A percentile compares a stretch with the other conserved stretches of the same genome.
Conservation (phyloP, 2,888 invertebrate species). For the Coenonympha glycerion region DNA sequence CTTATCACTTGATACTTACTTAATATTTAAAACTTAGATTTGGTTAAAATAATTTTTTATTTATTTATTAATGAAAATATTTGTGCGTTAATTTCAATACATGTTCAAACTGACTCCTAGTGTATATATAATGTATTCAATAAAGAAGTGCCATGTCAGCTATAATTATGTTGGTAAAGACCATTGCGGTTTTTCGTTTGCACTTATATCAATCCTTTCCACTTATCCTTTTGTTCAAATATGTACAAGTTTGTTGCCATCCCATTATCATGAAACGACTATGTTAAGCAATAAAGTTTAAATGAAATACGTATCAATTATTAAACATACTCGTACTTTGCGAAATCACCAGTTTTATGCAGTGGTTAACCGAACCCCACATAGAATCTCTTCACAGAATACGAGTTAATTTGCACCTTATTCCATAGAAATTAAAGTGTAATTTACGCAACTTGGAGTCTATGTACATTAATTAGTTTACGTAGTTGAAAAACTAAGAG, state of each 20-base stretch:
- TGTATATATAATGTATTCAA: no score
- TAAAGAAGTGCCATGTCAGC: no score
- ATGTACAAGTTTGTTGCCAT: background rate
- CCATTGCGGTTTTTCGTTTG: no score
- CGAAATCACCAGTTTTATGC: slow-evolving; percentile 20
- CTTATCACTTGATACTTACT: no score
- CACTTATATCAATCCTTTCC: no score
- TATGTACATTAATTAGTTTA: slow-evolving; percentile 21
- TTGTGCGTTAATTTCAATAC: no score
- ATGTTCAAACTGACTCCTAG: no score
- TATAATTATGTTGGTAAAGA: no score
- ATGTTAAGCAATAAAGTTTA: background rate
- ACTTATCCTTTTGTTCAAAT: no score
- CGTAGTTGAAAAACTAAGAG: slow-evolving; percentile 13
- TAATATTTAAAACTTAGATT: no score
- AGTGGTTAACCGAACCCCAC: slow-evolving; percentile 24
- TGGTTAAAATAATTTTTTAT: no score
- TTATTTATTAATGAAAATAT: no score
- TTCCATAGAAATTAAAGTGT: background rate
- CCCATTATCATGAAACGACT: background rate
- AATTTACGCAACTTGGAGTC: background rate
- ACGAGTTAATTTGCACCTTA: background rate
- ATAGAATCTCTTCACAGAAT: slow-evolving; percentile 1
- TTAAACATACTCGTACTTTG: slow-evolving; percentile 2
- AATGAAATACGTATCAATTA: background rate